Percentiles rank a stretch among this genome's conserved stretches.
These are phyloP conservation scores for Aporrectodea caliginosa DNA, from an alignment of 1,140 invertebrate species.

Conservation along the genomic window DNA sequence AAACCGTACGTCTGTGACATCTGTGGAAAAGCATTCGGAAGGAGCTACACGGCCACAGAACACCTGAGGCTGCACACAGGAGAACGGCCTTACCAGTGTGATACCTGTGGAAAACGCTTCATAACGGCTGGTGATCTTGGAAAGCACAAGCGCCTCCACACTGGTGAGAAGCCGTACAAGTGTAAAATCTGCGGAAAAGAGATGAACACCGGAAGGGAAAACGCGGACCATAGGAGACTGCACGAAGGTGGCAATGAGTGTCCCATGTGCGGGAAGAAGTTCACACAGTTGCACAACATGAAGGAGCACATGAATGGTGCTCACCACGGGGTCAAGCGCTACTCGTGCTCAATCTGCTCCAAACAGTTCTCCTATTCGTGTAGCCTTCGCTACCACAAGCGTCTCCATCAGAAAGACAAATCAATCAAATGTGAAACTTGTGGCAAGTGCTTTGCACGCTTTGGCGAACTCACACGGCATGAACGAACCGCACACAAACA, in stretches of 20 bases:
- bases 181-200: constrained; percentile 16
- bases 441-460: neutral
- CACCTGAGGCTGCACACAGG: constrained; percentile 25
- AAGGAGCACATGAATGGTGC: constrained; percentile 19
- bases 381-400: constrained; percentile 18
- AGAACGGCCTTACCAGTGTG: constrained; percentile 82
- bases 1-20: constrained; percentile 27
- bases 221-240: constrained; percentile 12
- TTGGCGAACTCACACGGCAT: neutral
- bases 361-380: constrained; percentile 17
- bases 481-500: neutral
- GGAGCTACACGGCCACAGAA: constrained; percentile 15
- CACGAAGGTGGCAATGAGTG: constrained; percentile 14
- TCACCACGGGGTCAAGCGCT: neutral
- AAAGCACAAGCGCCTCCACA: constrained; percentile 13
- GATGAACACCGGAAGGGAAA: constrained; percentile 18
- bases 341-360: constrained; percentile 8
- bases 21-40: constrained; percentile 15
- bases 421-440: neutral
- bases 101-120: constrained; percentile 86
- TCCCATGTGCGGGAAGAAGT: constrained; percentile 19
- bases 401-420: constrained; percentile 6
- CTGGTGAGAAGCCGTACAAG: constrained; percentile 5
- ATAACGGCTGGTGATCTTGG: constrained; percentile 62
- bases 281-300: constrained; percentile 19